Conservation (phyloP, 2,888 invertebrate genomes). For the Gymnocheta viridis region DNA sequence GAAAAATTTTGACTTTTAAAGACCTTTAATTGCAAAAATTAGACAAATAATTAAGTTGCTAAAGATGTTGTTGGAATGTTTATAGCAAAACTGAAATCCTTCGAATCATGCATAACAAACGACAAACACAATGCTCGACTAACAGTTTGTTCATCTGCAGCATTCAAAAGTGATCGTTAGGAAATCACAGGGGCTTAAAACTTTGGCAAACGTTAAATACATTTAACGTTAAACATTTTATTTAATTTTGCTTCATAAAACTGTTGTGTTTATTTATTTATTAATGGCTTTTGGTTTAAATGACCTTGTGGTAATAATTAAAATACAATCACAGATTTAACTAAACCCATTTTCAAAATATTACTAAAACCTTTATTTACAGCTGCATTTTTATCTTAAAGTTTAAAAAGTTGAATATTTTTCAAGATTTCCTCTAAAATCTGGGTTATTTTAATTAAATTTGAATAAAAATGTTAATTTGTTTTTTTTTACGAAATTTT, state of each 20-base stretch:
- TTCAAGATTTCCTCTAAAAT: background rate
- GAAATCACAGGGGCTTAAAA: background rate
- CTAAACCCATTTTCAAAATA: slow-evolving; percentile 50
- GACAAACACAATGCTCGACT: background rate
- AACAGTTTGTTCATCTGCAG: background rate
- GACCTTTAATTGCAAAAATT: background rate
- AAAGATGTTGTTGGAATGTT: slow-evolving; percentile 29
- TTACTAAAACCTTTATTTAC: background rate
- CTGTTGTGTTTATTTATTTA: background rate
- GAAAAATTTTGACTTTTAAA: slow-evolving; percentile 33
- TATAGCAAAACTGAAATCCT: slow-evolving; percentile 32
- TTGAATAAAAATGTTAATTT: slow-evolving; percentile 58
- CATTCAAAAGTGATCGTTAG: background rate
- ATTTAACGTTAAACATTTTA: background rate
- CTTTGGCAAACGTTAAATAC: background rate
- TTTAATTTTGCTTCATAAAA: background rate
- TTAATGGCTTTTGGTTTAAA: slow-evolving; percentile 6
- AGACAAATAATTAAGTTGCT: background rate
- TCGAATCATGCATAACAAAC: slow-evolving; percentile 1
- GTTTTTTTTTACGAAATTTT: slow-evolving; percentile 49
- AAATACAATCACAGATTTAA: slow-evolving; percentile 49
- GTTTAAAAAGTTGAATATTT: background rate
- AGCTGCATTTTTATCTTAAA: background rate
- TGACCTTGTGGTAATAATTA: slow-evolving; percentile 60
- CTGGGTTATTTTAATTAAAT: slow-evolving; percentile 44